Base-by-base conservation (phyloP, 2,888 invertebrate genomes). In the Lydus trimaculatus region DNA sequence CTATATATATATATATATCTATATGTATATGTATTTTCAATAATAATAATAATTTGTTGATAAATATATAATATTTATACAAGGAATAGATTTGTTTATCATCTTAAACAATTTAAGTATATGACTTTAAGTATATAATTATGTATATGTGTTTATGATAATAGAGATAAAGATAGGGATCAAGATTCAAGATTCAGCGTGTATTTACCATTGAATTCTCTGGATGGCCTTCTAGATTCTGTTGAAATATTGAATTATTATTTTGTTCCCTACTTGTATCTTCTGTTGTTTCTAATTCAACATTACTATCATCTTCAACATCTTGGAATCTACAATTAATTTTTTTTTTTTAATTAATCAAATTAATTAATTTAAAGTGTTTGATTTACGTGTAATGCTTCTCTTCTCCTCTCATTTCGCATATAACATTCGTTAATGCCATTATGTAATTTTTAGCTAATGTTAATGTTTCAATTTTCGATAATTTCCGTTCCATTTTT, bases 391-490 rank as follows among this genome's bases (percentile, higher is more conserved):
- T 89, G 85, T 91, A 91, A 76, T 91, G 90, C 80, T 89, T 89
- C 74, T 89, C 89, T 82, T 92, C 92, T 36, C 91, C 91, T 72
- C 92, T 86, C 90, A 92, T 92, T 81, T 91, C 92, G 84, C 92
- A 93, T 79, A 93, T 92, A 79, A 92, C 92, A 84, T 92, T 93
- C 76, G 93, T 93, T 80, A 93, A 86, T 43, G 93, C 93, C 90
- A 92, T 92, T 83, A 93, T 93, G 86, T 93, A 93, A 87, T 93
- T 93, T 87, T 93, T 92, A 75, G 93, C 93, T 85, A 93, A 86
- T 63, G 93, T 93, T 74, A 93, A 87, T 31, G 93, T 93, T 85
- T 93, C 93, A 80, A 93, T 93, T 88, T 93, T 93, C 75, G 92
- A 92, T 79, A 93, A 86, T 83, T 92, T 91, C 78, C 92, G 86